Percentiles rank a stretch among this genome's conserved stretches.
Conservation (phyloP, 2,113 vertebrate species). For the Gorsachius goisagi region DNA sequence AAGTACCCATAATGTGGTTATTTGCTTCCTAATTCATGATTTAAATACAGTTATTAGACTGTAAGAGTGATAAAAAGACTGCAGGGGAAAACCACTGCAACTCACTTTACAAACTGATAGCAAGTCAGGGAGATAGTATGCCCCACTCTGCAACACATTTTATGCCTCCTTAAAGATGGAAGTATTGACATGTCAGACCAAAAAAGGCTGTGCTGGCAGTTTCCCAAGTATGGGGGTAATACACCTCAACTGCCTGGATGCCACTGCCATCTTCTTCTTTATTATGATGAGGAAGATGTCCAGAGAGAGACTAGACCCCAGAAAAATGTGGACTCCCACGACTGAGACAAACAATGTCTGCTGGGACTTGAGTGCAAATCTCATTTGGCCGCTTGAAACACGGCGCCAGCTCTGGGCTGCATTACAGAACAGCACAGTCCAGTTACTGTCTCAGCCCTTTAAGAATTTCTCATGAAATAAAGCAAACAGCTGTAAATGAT, state of each 20-base stretch:
- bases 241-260: neutral
- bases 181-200: neutral
- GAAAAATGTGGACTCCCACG: neutral
- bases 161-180: neutral
- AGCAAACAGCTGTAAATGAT: slow-evolving; percentile 43
- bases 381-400: neutral
- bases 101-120: neutral
- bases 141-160: neutral
- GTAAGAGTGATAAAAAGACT: neutral
- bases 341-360: neutral
- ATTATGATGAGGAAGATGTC: neutral
- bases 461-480: neutral
- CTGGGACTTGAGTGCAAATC: neutral
- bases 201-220: neutral
- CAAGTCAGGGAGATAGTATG: neutral
- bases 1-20: neutral
- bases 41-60: neutral
- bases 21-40: neutral
- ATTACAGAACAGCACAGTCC: neutral
- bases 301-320: neutral
- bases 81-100: neutral
- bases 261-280: neutral
- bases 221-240: neutral
- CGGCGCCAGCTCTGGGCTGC: neutral
- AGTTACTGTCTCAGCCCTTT: neutral